Evolutionary conservation across 2,113 vertebrate species (phyloP), one percentile per base, ranked within the genome.

Genomic region (Lynx canadensis): DNA sequence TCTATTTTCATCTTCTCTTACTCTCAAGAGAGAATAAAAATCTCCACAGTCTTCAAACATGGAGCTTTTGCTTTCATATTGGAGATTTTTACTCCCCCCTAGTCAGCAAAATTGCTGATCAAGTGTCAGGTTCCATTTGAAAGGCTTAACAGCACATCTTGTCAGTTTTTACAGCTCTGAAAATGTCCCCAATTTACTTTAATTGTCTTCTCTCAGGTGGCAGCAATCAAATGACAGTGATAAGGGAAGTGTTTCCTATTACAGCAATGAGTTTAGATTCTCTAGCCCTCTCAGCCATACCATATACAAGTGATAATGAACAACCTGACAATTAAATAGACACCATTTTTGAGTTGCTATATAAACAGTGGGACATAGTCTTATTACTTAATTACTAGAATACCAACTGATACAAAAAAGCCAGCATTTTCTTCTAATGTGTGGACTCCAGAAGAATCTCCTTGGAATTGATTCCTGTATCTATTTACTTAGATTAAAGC

Each of bases 121-220:
- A 89, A 89, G 89, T 89, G 78, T 94, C 96, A 96, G 65, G 78
- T 79, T 98, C 81, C 81, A 74, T 96, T 57, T 63, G 38, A 71
- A 89, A 89, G 4, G 21, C 90, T 97, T 95, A 95, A 84, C 2
- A 82, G 68, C 48, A 79, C 71, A 91, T 95, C 95, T 91, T 60
- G 68, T 96, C 95, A 96, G 90, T 89, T 98, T 97, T 89, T 69
- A 95, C 91, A 97, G 68, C 84, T 97, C 82, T 76, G 68, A 95
- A 95, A 69, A 92, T 60, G 60, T 95, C 76, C 57, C 94, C 79
- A 91, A 76, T 97, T 97, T 97, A 95, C 55, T 91, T 97, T 98
- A 98, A 98, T 98, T 98, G 94, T 98, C 95, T 87, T 97, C 89
- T 97, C 80, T 89, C 94, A 96, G 95, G 90, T 95, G n/a, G 81